These are phyloP conservation scores for Trachelus troglodyta DNA, from an alignment of 2,888 invertebrate species.

Conservation along the genomic window DNA sequence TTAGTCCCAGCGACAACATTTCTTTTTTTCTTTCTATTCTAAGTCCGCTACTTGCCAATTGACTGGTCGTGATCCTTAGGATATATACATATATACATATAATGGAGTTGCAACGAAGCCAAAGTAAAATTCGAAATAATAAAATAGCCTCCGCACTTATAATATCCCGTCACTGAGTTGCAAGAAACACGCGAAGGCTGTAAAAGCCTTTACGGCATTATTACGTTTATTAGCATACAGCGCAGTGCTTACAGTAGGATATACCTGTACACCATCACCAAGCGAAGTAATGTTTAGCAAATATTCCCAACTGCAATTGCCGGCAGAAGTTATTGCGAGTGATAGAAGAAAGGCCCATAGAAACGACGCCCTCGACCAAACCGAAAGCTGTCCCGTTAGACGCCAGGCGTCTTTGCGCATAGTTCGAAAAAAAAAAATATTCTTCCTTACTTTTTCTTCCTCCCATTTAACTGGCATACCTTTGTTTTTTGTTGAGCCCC, in stretches of 20 bases:
- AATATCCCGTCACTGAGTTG: conserved; percentile 7
- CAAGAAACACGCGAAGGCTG: conserved; percentile 13
- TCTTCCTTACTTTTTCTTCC: neutral
- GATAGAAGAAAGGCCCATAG: neutral
- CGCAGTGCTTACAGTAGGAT: neutral
- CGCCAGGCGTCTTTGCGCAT: neutral
- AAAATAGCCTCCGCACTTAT: neutral
- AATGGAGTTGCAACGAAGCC: neutral
- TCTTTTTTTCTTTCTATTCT: neutral
- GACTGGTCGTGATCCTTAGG: neutral
- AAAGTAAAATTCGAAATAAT: conserved; percentile 6
- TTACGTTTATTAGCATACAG: conserved; percentile 32
- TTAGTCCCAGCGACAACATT: neutral
- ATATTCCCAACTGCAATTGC: conserved; percentile 1
- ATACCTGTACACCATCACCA: neutral
- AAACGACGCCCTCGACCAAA: neutral
- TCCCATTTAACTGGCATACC: neutral
- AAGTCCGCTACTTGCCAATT: neutral
- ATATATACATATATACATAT: neutral
- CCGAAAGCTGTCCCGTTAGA: neutral
- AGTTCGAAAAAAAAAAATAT: neutral
- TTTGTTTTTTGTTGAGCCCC: neutral
- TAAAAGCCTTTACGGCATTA: conserved; percentile 36
- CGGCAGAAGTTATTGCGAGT: neutral
- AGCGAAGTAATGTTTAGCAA: conserved; percentile 7